A percentile compares a stretch with the other conserved stretches of the same genome.
phyloP scores from a whole-genome alignment of 2,797 vertebrate genomes.

The Poliocrania exsul region DNA sequence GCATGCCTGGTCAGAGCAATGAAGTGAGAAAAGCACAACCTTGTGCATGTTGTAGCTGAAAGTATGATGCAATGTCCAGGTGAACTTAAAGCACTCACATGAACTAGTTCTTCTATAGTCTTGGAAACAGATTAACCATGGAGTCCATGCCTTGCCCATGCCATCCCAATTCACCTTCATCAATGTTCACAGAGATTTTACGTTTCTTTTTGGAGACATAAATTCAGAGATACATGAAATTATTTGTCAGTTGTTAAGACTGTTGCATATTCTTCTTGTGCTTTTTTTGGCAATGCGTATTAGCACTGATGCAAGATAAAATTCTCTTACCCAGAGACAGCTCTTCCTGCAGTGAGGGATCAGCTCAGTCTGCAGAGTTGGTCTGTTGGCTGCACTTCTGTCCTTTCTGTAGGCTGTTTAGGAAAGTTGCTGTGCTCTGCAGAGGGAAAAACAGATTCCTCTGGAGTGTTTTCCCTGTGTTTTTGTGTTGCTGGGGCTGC shows the following conservation, averaged over 20 bases:
- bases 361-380: accelerated
- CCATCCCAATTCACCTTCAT: neutral
- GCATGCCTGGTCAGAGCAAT: neutral
- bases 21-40: neutral
- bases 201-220: neutral
- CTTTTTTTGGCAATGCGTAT: neutral
- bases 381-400: neutral
- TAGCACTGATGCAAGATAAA: neutral
- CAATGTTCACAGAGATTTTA: neutral
- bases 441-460: neutral
- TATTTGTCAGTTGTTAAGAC: neutral
- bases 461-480: neutral
- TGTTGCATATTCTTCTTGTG: neutral
- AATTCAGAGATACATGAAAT: neutral
- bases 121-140: neutral
- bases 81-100: neutral
- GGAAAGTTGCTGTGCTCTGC: neutral
- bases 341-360: neutral
- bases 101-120: neutral
- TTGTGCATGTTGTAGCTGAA: neutral
- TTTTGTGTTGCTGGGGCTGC: slow-evolving; percentile 1
- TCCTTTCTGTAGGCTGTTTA: neutral
- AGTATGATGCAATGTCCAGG: neutral
- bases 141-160: neutral
- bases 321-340: neutral